Evolutionary conservation across 2,888 invertebrate species (phyloP), one percentile per base, ranked within the genome.

Genomic region (Pterostichus madidus): DNA sequence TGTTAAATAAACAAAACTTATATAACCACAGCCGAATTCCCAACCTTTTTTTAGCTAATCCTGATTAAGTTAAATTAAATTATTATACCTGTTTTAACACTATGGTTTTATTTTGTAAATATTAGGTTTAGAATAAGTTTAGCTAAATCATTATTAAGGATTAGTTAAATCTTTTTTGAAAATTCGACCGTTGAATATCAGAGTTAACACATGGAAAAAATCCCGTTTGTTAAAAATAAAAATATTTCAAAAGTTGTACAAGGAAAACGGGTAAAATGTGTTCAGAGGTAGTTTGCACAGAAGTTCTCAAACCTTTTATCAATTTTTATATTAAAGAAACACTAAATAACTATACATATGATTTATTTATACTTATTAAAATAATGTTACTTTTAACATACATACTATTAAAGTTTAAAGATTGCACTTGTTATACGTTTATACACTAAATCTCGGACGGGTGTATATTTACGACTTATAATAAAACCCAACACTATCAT

Each of bases 341-440:
- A 68, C 64, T 35, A 68, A 59, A 59, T 59, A 59, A 68, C 64
- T 68, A 68, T 68, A 68, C 64, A 68, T 68, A 24, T 24, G 64
- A 68, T 39, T 39, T 39, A 24, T 24, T 24, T 24, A 68, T 68
- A 39, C n/a, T 32, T 24, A 24, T 2, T 68, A 68, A 68, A 68
- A 68, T 39, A 39, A 68, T 39, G 13, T 15, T 68, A 68, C 24
- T 24, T 68, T 59, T 68, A 68, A 68, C 64, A 35, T 68, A 68
- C 64, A 35, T 68, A 77, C 49, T 52, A 68, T 80, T 80, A 80
- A 80, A 80, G 71, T 68, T 68, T 53, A 80, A 80, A 68, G 68
- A 80, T 80, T 80, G 80, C 80, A 80, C 80, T 71, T 68, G 68
- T 68, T 79, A 61, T 46, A 61, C 17, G 35, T 49, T 64, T 80